These are phyloP conservation scores for Harpalus rubripes DNA, from an alignment of 2,888 invertebrate genomes.

Conservation along the genomic window DNA sequence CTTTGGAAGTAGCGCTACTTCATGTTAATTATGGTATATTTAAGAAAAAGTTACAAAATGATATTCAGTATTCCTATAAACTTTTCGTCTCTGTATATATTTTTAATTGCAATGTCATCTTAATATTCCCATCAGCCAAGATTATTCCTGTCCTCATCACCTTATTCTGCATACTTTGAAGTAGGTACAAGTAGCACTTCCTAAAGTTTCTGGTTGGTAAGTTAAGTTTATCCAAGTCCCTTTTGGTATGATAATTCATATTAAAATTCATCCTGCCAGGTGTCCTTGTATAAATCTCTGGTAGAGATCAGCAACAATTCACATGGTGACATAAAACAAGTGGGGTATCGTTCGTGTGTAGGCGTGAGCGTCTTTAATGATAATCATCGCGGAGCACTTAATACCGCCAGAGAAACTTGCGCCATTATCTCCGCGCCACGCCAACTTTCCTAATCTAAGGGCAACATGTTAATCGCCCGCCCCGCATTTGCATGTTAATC, in stretches of 20 bases:
- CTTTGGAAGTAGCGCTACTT: no score
- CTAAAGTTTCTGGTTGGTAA: not conserved
- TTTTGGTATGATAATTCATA: constrained; percentile 7
- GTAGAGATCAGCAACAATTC: constrained; percentile 32
- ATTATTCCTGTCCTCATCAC: not conserved
- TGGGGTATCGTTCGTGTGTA: constrained; percentile 26
- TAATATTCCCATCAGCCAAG: no score
- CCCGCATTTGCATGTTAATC: constrained; percentile 65
- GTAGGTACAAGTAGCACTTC: not conserved
- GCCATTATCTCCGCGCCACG: constrained; percentile 53
- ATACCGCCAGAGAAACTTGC: constrained; percentile 57
- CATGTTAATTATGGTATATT: no score
- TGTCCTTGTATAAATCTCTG: constrained; percentile 17
- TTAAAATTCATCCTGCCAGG: not conserved
- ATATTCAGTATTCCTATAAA: no score
- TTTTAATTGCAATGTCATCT: no score
- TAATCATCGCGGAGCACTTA: constrained; percentile 64
- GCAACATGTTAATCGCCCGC: constrained; percentile 63
- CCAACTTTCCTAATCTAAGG: constrained; percentile 57
- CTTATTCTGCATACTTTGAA: not conserved
- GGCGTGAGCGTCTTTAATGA: constrained; percentile 51
- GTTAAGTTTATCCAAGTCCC: not conserved
- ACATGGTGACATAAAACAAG: constrained; percentile 3
- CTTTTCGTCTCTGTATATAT: no score
- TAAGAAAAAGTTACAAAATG: no score